Conservation (phyloP, 2,888 invertebrate species). For the Lepidochrysops patricia region DNA sequence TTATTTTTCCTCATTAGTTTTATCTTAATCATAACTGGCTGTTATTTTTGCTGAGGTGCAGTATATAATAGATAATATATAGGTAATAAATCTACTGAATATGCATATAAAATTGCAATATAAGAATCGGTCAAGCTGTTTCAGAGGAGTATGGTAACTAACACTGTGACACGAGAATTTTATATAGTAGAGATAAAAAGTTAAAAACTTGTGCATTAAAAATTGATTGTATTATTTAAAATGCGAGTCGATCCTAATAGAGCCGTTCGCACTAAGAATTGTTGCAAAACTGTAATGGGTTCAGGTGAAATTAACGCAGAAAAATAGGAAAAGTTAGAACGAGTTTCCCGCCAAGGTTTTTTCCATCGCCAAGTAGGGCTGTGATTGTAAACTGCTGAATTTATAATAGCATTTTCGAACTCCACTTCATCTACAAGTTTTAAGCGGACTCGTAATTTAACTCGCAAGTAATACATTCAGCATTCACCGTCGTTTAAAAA, state of each 20-base stretch:
- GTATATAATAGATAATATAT: too few species aligned
- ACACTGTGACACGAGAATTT: too few species aligned
- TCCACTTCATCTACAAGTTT: constrained; percentile 70
- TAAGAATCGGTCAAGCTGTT: too few species aligned
- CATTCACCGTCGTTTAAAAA: constrained; percentile 34
- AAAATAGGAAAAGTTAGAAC: constrained; percentile 75
- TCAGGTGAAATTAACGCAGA: constrained; percentile 61
- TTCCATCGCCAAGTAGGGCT: constrained; percentile 60
- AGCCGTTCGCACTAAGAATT: constrained; percentile 48
- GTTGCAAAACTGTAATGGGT: constrained; percentile 72
- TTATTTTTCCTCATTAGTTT: too few species aligned
- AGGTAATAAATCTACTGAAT: too few species aligned
- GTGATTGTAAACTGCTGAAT: constrained; percentile 74
- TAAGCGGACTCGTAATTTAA: constrained; percentile 63
- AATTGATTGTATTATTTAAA: constrained; percentile 38
- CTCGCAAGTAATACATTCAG: constrained; percentile 51
- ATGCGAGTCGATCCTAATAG: constrained; percentile 64
- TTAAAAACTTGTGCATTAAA: not conserved
- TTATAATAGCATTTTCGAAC: constrained; percentile 74
- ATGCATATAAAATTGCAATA: too few species aligned
- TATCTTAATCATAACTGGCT: too few species aligned
- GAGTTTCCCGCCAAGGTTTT: constrained; percentile 67
- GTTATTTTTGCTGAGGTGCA: too few species aligned
- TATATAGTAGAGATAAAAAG: not conserved
- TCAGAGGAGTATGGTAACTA: too few species aligned